A percentile compares a stretch with the other conserved stretches of the same genome.
phyloP scores from a whole-genome alignment of 1,140 invertebrate species.

The Phymorhynchus buccinoides region DNA sequence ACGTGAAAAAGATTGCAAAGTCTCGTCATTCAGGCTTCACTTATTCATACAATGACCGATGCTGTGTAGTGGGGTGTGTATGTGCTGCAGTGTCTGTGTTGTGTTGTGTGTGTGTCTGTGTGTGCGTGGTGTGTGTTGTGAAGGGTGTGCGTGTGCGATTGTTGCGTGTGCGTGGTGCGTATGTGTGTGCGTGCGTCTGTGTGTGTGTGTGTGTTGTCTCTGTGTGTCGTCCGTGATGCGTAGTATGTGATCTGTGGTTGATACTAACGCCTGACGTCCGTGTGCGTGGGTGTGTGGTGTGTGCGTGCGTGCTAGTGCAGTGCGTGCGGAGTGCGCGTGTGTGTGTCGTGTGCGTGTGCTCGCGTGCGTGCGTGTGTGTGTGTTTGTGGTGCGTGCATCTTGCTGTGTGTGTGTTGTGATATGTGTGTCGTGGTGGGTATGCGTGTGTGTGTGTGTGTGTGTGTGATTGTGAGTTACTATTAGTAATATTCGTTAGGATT shows the following conservation, averaged over 20 bases:
- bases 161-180: no score
- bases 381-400: background rate
- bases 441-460: background rate
- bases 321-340: background rate
- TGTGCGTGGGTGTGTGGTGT: no score
- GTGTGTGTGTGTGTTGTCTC: no score
- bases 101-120: background rate
- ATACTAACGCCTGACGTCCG: no score
- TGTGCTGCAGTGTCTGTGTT: background rate
- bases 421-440: background rate
- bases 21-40: no score
- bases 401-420: background rate
- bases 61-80: background rate
- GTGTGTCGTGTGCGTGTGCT: background rate
- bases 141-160: no score
- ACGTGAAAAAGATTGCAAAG: no score
- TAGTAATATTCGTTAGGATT: no score
- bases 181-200: no score
- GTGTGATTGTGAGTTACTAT: background rate
- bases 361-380: background rate
- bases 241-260: no score
- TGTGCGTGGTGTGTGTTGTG: no score
- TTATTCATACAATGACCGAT: background rate
- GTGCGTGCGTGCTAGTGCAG: background rate
- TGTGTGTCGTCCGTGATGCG: no score